Conservation (phyloP, 2,113 vertebrate genomes). For the Semnornis frantzii region DNA sequence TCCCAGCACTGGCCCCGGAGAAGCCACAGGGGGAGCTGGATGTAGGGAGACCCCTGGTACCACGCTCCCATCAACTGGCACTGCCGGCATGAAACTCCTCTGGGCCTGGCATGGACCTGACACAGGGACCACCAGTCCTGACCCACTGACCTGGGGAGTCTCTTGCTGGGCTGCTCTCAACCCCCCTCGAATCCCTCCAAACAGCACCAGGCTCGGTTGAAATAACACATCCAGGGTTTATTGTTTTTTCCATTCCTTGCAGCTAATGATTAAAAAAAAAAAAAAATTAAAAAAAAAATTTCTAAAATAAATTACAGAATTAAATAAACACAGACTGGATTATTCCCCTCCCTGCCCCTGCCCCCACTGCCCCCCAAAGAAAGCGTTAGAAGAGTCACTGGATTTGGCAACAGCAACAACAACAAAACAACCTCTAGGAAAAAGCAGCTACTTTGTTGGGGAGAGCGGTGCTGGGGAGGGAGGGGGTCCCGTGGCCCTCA, state of each 20-base stretch:
- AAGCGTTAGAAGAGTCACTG: constrained; percentile 39
- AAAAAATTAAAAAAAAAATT: constrained; percentile 58
- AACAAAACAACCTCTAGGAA: constrained; percentile 36
- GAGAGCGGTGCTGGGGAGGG: neutral
- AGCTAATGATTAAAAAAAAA: constrained; percentile 72
- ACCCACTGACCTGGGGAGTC: neutral
- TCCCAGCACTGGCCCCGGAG: neutral
- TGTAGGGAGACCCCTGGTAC: rapidly evolving
- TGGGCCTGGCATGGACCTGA: rapidly evolving
- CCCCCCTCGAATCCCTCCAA: neutral
- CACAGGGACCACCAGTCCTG: rapidly evolving
- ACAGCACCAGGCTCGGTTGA: constrained; percentile 27
- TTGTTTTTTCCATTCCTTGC: constrained; percentile 72
- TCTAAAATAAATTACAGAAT: constrained; percentile 84
- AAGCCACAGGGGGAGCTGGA: neutral
- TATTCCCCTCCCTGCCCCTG: constrained; percentile 1
- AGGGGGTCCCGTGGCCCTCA: rapidly evolving
- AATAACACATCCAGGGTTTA: constrained; percentile 76
- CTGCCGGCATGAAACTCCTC: neutral
- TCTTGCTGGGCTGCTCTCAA: neutral
- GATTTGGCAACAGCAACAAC: constrained; percentile 51
- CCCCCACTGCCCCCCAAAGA: neutral
- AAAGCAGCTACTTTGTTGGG: constrained; percentile 1
- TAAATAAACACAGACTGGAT: constrained; percentile 76
- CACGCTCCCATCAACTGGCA: rapidly evolving